phyloP scores from a whole-genome alignment of 2,888 invertebrate species.

The Andricus quercusramuli region DNA sequence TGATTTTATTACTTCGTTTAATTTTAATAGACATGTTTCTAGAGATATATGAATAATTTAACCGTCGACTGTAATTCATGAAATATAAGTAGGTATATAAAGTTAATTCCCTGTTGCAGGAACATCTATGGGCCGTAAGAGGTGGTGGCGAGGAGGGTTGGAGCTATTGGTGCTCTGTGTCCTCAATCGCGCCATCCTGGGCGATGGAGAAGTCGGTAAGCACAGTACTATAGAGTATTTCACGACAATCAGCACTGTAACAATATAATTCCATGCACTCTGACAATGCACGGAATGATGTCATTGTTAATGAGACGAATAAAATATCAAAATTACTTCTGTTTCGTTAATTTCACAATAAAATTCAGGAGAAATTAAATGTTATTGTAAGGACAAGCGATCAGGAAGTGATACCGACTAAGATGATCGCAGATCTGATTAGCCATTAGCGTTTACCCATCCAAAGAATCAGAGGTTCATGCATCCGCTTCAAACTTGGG shows the following conservation, averaged over 20 bases:
- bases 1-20: no score
- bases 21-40: no score
- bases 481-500: no score
- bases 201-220: constrained; percentile 86
- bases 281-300: neutral
- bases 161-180: constrained; percentile 71
- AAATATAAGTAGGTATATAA: neutral
- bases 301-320: no score
- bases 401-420: no score
- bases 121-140: constrained; percentile 75
- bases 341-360: no score
- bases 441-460: no score
- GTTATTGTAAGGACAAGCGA: no score
- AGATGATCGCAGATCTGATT: no score
- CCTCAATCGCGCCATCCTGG: constrained; percentile 78
- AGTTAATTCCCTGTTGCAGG: constrained; percentile 62
- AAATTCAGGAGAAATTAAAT: no score
- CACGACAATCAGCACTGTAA: neutral
- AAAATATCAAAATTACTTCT: no score
- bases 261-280: neutral
- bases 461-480: no score
- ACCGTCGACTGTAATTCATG: neutral
- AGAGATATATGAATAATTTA: neutral
- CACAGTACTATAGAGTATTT: constrained; percentile 45
- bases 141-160: constrained; percentile 72